Evolutionary conservation across 2,888 invertebrate genomes (phyloP).

Genomic region (Platycheirus albimanus): DNA sequence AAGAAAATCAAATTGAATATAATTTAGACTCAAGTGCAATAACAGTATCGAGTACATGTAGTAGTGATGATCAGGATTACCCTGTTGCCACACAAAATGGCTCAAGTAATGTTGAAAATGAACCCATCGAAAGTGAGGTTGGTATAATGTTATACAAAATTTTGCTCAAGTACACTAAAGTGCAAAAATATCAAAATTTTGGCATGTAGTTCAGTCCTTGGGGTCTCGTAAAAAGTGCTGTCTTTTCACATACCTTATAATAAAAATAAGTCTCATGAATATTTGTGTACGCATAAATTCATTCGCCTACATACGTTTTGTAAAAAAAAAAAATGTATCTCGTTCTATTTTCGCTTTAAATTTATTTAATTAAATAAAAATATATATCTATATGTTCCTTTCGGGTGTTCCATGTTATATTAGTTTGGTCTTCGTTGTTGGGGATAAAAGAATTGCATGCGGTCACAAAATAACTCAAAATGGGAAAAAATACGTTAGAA

Average conservation of each 20-base stretch:
- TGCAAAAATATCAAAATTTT: slow-evolving; percentile 11
- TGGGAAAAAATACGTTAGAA: background rate
- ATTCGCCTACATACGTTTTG: background rate
- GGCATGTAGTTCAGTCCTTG: slow-evolving; percentile 51
- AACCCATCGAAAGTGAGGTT: slow-evolving; percentile 58
- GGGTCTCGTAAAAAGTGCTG: slow-evolving; percentile 38
- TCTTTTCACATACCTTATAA: slow-evolving; percentile 39
- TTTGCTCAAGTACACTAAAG: slow-evolving; percentile 25
- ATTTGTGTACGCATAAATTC: background rate
- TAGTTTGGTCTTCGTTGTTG: slow-evolving; percentile 49
- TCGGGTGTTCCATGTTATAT: slow-evolving; percentile 47
- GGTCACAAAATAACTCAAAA: background rate
- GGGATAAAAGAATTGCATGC: slow-evolving; percentile 18
- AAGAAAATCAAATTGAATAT: background rate
- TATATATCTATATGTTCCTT: slow-evolving; percentile 10
- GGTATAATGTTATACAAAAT: slow-evolving; percentile 45
- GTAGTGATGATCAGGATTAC: slow-evolving; percentile 40
- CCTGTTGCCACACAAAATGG: slow-evolving; percentile 37
- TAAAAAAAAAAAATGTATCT: slow-evolving; percentile 26
- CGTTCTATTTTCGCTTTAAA: slow-evolving; percentile 24
- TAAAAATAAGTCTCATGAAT: slow-evolving; percentile 16
- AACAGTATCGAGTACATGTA: slow-evolving; percentile 20
- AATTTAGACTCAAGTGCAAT: slow-evolving; percentile 24
- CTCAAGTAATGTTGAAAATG: slow-evolving; percentile 24
- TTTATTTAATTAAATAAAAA: too few species aligned